phyloP scores from a whole-genome alignment of 2,797 vertebrate genomes.

The Otus scops region DNA sequence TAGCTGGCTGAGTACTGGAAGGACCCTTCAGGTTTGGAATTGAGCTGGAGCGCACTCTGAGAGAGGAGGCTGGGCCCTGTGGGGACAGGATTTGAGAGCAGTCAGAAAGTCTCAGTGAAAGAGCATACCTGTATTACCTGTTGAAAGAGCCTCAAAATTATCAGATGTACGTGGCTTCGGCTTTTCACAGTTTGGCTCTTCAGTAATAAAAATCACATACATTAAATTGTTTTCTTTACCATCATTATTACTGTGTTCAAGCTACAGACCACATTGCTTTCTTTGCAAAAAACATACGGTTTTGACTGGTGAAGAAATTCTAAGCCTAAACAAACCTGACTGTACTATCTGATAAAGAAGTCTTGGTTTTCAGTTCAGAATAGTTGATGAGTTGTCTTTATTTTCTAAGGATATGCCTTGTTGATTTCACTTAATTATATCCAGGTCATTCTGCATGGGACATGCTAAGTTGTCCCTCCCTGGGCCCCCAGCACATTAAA shows the following conservation, averaged over 20 bases:
- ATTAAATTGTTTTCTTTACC: background rate
- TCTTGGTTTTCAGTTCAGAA: background rate
- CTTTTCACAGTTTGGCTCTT: slow-evolving; percentile 63
- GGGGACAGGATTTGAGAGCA: slow-evolving; percentile 78
- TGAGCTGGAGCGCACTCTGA: slow-evolving; percentile 98
- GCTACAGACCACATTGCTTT: background rate
- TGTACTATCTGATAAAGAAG: background rate
- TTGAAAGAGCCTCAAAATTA: slow-evolving; percentile 76
- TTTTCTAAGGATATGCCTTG: background rate
- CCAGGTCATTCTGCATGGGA: background rate
- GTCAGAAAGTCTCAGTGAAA: slow-evolving; percentile 84
- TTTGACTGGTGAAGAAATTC: slow-evolving; percentile 40
- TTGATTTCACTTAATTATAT: slow-evolving; percentile 51
- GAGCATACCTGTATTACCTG: slow-evolving; percentile 85
- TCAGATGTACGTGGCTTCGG: slow-evolving; percentile 39
- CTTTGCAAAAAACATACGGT: background rate
- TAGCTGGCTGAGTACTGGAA: slow-evolving; percentile 98
- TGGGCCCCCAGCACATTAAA: background rate
- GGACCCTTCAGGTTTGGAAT: slow-evolving; percentile 95
- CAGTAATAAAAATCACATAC: slow-evolving; percentile 31
- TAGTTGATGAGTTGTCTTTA: background rate
- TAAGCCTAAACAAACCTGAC: background rate
- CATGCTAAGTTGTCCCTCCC: background rate
- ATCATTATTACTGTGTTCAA: background rate
- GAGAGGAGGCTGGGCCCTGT: slow-evolving; percentile 94